A percentile compares a stretch with the other conserved stretches of the same genome.
Evolutionary conservation across 1,140 invertebrate species (phyloP).

Genomic region (Hesperophylax magnus): DNA sequence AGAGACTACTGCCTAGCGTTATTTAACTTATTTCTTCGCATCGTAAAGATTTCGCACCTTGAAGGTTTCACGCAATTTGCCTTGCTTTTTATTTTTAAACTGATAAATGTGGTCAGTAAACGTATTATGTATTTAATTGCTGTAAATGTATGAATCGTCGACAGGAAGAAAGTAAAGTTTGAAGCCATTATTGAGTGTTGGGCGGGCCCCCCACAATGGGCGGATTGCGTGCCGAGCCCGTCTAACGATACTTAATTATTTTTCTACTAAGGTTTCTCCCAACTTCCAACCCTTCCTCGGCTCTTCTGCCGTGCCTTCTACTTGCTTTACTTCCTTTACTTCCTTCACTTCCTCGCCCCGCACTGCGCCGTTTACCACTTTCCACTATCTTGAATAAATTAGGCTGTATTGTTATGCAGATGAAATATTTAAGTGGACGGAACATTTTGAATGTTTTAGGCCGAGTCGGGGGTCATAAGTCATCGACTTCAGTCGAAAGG

Average conservation of each 20-base stretch:
- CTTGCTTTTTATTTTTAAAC: not conserved
- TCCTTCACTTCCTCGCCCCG: not conserved
- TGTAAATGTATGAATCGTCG: not conserved
- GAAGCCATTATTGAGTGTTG: conserved; percentile 10
- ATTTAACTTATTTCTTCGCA: not conserved
- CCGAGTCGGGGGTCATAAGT: not conserved
- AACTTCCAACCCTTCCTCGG: conserved; percentile 31
- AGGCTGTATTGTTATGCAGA: conserved; percentile 31
- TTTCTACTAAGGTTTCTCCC: conserved; percentile 15
- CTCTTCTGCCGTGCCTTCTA: conserved; percentile 18
- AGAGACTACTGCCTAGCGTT: too few species aligned
- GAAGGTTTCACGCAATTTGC: not conserved
- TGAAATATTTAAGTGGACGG: conserved; percentile 25
- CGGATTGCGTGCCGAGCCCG: conserved; percentile 44
- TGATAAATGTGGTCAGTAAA: not conserved
- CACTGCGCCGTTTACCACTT: not conserved
- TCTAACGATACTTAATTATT: conserved; percentile 38
- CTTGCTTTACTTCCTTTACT: not conserved
- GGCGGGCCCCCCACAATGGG: conserved; percentile 2
- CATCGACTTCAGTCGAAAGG: not conserved
- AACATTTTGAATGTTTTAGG: conserved; percentile 9
- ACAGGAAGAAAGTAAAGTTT: conserved; percentile 13
- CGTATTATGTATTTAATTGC: not conserved
- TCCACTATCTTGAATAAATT: conserved; percentile 32
- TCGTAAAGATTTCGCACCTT: not conserved